These are phyloP conservation scores for Rhamnusium bicolor DNA, from an alignment of 2,888 invertebrate species.

Conservation along the genomic window DNA sequence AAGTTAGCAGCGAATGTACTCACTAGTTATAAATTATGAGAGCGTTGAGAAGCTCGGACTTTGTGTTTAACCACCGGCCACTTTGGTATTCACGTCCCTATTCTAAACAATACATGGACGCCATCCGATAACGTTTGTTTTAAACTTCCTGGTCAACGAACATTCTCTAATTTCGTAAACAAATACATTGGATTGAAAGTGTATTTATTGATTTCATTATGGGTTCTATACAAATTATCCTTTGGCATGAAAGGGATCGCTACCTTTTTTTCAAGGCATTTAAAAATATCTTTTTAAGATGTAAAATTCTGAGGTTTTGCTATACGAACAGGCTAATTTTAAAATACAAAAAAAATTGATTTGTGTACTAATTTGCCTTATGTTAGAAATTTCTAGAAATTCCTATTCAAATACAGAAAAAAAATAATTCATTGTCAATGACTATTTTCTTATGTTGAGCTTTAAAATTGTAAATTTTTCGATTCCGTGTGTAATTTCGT, in stretches of 20 bases:
- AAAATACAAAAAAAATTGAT: no score
- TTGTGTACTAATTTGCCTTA: no score
- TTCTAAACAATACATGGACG: slow-evolving; percentile 40
- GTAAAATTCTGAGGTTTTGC: no score
- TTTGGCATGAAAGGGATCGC: not conserved
- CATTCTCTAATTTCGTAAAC: slow-evolving; percentile 16
- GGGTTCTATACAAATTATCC: not conserved
- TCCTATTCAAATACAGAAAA: no score
- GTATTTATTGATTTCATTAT: not conserved
- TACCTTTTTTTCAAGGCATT: not conserved
- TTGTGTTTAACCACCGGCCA: slow-evolving; percentile 45
- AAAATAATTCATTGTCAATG: no score
- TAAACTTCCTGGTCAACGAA: slow-evolving; percentile 5
- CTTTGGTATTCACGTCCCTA: slow-evolving; percentile 39
- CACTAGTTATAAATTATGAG: slow-evolving; percentile 43
- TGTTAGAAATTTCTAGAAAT: no score
- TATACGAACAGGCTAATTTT: no score
- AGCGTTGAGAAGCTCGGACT: slow-evolving; percentile 41
- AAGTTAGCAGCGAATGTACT: slow-evolving; percentile 55
- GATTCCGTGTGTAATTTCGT: no score
- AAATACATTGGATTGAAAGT: not conserved
- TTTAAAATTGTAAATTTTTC: no score
- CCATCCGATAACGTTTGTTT: slow-evolving; percentile 27
- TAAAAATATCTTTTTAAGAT: not conserved
- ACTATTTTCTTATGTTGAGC: no score